Base-by-base conservation (phyloP, 2,888 invertebrate genomes). In the Nycteola revayana region DNA sequence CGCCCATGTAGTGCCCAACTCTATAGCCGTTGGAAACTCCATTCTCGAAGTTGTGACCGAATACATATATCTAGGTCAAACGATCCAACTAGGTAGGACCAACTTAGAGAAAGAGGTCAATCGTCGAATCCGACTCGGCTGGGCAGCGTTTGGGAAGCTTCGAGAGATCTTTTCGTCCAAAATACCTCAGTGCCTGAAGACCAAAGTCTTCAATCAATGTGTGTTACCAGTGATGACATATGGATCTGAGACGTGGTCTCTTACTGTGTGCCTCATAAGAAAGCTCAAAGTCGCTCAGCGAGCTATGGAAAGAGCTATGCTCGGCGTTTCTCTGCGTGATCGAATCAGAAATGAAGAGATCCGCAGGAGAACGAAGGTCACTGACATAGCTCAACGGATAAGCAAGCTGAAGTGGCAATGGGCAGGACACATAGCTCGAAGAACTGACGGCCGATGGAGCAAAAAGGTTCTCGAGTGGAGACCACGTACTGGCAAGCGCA, bases 121-220 rank as follows among this genome's bases (percentile, higher is more conserved):
- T n/a, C 31, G 9, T 7, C 3, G 31, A 17, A 31, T 31, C 25
- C 31, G 17, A 17, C 24, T 31, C 17, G 32, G 26, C 7, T 32
- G 32, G 32, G 32, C 26, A 32, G 26, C 32, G 9, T 32, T 32
- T 8, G 32, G 26, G 21, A 32, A 32, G 21, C 21, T 10, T 2
- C 32, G 20, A 7, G 5, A 26, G 2, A 22, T 32, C 10, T 32
- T 32, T 21, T 10, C 28, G 9, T 7, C 28, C 4, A 1, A 8
- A 6, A 18, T 28, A 20, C 28, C 28, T 1, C 20, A 28, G 8
- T 28, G 28, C 20, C 20, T 20, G 1, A 20, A 20, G 28, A 9
- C 28, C 3, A n/a, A 28, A 9, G 28, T 28, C 9, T 28, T 28
- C 7, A 20, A 28, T 5, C 28, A 18, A 9, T 27, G 27, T n/a